Conservation (phyloP, 2,113 vertebrate species). For the Quiscalus mexicanus region DNA sequence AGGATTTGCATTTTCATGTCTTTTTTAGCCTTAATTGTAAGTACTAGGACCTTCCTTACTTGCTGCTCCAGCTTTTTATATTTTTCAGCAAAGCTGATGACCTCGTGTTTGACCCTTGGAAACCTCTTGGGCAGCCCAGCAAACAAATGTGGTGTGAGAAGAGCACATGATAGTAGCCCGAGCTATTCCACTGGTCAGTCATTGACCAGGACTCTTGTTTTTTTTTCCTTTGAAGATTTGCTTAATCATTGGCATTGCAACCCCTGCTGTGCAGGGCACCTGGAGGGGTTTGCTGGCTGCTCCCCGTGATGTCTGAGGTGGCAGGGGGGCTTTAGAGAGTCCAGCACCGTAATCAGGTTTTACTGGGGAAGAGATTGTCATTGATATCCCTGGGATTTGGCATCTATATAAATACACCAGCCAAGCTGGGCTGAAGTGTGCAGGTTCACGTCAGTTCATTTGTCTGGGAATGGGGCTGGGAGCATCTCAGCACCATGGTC, state of each 20-base stretch:
- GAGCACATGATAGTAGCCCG: slow-evolving; percentile 28
- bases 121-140: slow-evolving; percentile 38
- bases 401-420: slow-evolving; percentile 40
- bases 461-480: neutral
- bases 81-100: slow-evolving; percentile 22
- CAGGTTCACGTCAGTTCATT: slow-evolving; percentile 31
- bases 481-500: neutral
- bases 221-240: slow-evolving; percentile 43
- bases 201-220: slow-evolving; percentile 59
- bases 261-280: neutral
- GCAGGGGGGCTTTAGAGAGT: neutral
- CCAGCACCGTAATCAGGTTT: slow-evolving; percentile 41
- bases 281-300: neutral
- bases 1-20: neutral
- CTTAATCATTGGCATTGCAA: neutral
- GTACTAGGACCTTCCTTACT: neutral
- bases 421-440: slow-evolving; percentile 15
- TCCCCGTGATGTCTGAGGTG: neutral
- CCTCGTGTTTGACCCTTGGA: slow-evolving; percentile 21
- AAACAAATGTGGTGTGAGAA: slow-evolving; percentile 57
- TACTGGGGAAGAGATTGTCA: slow-evolving; percentile 56
- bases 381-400: slow-evolving; percentile 65
- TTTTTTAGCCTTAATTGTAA: neutral
- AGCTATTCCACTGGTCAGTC: slow-evolving; percentile 44
- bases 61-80: neutral